Evolutionary conservation across 1,140 invertebrate genomes (phyloP).

Genomic region (Sesamia nonagrioides): DNA sequence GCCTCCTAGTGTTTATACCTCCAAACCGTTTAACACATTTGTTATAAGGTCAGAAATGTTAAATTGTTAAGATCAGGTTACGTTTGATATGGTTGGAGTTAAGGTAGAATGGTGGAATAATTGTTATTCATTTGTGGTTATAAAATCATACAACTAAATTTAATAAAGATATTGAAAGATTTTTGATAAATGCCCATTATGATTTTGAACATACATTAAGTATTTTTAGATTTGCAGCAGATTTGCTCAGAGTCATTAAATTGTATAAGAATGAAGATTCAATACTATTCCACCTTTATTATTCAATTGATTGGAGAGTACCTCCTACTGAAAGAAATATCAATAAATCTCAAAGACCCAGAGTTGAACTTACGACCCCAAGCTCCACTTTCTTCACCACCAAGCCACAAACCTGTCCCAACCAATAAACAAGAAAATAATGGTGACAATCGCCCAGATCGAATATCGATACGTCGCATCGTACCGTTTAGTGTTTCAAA

Average conservation of each 20-base stretch:
- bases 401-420: constrained; percentile 17
- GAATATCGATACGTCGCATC: constrained; percentile 53
- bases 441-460: constrained; percentile 53
- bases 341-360: constrained; percentile 6
- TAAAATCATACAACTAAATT: too few relatives aligned
- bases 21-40: constrained; percentile 81
- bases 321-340: background rate
- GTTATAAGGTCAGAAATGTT: constrained; percentile 64
- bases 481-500: constrained; percentile 60
- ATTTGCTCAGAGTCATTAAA: background rate
- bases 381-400: constrained; percentile 22
- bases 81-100: constrained; percentile 36
- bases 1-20: constrained; percentile 73
- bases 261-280: background rate
- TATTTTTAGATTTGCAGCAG: too few relatives aligned
- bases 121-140: constrained; percentile 3
- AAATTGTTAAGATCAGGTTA: constrained; percentile 53
- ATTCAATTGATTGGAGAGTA: too few relatives aligned
- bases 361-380: constrained; percentile 1
- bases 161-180: too few relatives aligned
- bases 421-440: constrained; percentile 47
- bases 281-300: background rate
- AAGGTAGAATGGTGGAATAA: background rate
- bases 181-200: too few relatives aligned
- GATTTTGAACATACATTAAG: too few relatives aligned